Evolutionary conservation across 2,797 vertebrate species (phyloP).

Genomic region (Sphenopsis melanotis): DNA sequence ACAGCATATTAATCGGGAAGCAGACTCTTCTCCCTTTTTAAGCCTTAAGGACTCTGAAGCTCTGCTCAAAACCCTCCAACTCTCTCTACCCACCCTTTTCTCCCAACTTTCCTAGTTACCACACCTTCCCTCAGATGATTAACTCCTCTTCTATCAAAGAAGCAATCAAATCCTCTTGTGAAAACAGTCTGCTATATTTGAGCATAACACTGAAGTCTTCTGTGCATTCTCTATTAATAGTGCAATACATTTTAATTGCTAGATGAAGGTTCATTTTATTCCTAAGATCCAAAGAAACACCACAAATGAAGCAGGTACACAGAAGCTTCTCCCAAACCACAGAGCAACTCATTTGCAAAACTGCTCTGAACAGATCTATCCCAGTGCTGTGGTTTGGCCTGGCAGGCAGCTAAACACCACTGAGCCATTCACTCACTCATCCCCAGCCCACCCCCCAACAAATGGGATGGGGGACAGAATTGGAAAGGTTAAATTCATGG

Average conservation of each 20-base stretch:
- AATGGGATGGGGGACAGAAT: background rate
- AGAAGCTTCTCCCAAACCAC: constrained; percentile 9
- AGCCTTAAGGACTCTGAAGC: background rate
- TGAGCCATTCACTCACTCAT: background rate
- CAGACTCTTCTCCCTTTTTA: background rate
- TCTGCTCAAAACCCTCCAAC: background rate
- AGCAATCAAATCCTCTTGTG: background rate
- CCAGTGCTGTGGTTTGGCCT: background rate
- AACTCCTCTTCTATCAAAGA: background rate
- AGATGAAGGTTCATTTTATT: background rate
- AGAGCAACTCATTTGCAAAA: background rate
- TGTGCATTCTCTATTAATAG: background rate
- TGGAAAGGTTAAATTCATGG: background rate
- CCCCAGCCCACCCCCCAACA: no score
- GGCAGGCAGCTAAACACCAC: background rate
- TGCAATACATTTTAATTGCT: background rate
- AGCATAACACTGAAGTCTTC: background rate
- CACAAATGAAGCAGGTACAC: background rate
- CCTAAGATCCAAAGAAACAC: background rate
- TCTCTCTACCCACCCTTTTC: background rate
- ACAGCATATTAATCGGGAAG: background rate
- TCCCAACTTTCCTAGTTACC: background rate
- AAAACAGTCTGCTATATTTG: background rate
- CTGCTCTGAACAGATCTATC: background rate
- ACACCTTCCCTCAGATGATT: background rate